Percentiles rank a stretch among this genome's conserved stretches.
phyloP scores from a whole-genome alignment of 53 echinoderm and acorn worm genomes.

The Echinometra lucunter region DNA sequence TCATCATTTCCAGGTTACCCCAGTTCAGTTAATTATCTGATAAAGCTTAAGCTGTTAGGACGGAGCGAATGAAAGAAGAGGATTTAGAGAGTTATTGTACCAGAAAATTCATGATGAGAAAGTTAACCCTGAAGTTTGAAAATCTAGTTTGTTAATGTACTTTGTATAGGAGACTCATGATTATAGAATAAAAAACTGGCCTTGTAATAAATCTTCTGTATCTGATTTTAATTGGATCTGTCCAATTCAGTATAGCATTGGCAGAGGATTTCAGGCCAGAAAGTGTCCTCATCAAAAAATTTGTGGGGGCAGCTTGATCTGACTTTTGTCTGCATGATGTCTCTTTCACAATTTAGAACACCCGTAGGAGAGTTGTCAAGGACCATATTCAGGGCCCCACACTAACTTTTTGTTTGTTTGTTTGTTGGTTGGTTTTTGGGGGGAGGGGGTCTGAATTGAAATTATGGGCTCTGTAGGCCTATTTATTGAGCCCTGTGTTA shows the following conservation, averaged over 20 bases:
- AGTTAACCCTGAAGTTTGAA: background rate
- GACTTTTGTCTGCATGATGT: background rate
- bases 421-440: too few relatives aligned
- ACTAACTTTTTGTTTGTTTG: too few relatives aligned
- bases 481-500: too few relatives aligned
- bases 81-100: background rate
- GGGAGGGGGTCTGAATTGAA: too few relatives aligned
- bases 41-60: background rate
- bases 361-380: too few relatives aligned
- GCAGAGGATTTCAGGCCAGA: background rate
- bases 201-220: too few relatives aligned
- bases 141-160: background rate
- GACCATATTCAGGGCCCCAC: too few relatives aligned
- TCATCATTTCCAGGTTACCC: background rate
- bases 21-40: background rate
- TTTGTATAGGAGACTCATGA: too few relatives aligned
- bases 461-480: too few relatives aligned
- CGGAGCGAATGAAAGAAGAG: background rate
- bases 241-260: background rate
- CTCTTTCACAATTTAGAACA: background rate
- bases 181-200: too few relatives aligned
- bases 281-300: background rate
- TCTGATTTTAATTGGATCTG: background rate
- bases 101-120: background rate
- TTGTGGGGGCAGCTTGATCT: background rate